A percentile compares a stretch with the other conserved stretches of the same genome.
These are phyloP conservation scores for Naja naja DNA, from an alignment of 2,113 vertebrate genomes.

Conservation along the genomic window DNA sequence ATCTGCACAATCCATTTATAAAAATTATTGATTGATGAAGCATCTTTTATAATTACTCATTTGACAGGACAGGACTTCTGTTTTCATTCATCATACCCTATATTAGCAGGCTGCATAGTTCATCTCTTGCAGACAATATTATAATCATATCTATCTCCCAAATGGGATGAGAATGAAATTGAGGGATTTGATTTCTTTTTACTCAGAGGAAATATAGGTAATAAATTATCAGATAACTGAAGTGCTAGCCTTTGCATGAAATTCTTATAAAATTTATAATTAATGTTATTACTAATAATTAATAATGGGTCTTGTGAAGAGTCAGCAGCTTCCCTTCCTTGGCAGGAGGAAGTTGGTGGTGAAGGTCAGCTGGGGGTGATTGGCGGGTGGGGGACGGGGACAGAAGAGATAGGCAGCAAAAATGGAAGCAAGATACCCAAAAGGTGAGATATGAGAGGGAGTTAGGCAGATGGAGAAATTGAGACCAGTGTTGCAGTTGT, in stretches of 20 bases:
- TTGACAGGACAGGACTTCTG: not conserved
- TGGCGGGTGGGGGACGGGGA: not conserved
- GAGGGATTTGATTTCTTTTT: not conserved
- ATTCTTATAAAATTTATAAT: not conserved
- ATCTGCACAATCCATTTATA: not conserved
- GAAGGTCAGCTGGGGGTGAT: not conserved
- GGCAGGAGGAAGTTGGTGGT: not conserved
- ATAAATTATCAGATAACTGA: not conserved
- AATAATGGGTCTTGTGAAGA: not conserved
- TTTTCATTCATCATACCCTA: not conserved
- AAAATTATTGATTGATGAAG: not conserved
- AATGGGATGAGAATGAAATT: not conserved
- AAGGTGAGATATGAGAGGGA: not conserved
- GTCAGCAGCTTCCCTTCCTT: not conserved
- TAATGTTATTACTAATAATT: not conserved
- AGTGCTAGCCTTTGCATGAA: not conserved
- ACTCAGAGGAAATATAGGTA: not conserved
- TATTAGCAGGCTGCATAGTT: not conserved
- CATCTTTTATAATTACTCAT: not conserved
- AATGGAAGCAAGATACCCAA: not conserved
- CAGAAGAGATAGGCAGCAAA: not conserved
- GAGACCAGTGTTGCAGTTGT: not conserved
- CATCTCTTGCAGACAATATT: not conserved
- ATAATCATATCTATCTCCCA: not conserved
- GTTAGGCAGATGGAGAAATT: not conserved